These are phyloP conservation scores for Cyphomyrus discorhynchus DNA, from an alignment of 2,113 vertebrate species.

Conservation along the genomic window DNA sequence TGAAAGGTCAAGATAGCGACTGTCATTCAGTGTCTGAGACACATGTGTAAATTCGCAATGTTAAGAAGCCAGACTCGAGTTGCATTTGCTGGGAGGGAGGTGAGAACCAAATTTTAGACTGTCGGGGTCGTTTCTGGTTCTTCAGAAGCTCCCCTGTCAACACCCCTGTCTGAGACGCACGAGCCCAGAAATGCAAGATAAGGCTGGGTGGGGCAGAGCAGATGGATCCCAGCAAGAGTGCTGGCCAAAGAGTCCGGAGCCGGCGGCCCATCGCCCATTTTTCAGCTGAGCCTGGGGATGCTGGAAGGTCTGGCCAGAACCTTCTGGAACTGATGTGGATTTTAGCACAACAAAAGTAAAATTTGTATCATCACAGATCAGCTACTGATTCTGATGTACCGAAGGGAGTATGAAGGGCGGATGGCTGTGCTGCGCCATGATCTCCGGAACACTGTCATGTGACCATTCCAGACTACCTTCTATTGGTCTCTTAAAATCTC, in stretches of 20 bases:
- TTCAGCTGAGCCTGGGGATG: neutral
- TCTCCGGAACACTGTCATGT: neutral
- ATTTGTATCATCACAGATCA: neutral
- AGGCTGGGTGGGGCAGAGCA: neutral
- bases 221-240: neutral
- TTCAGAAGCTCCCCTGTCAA: neutral
- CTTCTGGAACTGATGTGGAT: neutral
- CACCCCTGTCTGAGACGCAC: neutral
- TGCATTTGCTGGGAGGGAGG: neutral
- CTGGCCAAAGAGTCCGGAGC: neutral
- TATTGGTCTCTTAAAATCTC: neutral
- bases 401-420: neutral
- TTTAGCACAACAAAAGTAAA: neutral
- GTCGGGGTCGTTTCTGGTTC: neutral
- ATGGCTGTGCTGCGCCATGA: neutral
- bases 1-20: neutral
- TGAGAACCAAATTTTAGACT: neutral
- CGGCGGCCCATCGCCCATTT: neutral
- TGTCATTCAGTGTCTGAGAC: neutral
- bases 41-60: neutral
- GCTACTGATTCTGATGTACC: neutral
- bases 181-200: neutral
- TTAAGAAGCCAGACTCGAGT: neutral
- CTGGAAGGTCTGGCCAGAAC: neutral
- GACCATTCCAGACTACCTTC: neutral